Evolutionary conservation across 2,888 invertebrate genomes (phyloP), one percentile per base, ranked within the genome.

Genomic region (Hermaeophaga mercurialis): DNA sequence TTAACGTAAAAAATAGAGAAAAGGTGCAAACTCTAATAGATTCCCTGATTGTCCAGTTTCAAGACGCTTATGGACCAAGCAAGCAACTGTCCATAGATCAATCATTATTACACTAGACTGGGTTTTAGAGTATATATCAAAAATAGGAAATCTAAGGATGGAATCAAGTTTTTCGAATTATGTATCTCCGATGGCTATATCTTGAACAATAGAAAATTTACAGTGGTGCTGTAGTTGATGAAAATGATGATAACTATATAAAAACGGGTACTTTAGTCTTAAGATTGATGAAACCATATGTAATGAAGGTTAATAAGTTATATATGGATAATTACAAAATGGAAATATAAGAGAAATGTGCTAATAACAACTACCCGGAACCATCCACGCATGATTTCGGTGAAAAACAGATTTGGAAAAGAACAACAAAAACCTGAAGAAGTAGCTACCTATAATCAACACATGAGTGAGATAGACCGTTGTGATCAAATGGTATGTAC

Each of bases 161-260:
- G n/a, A n/a, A n/a, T n/a, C 43, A 55, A 55, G 31, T 55, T 55
- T 18, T 49, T 44, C 22, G 48, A 44, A 31, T 31, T 55, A 38
- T 43, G 48, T 18, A 55, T 49, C 22, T 49, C 45, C 8, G 55
- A 55, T 49, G 49, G 48, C 12, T 55, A 49, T n/a, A n/a, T n/a
- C n/a, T n/a, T n/a, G n/a, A n/a, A n/a, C n/a, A n/a, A n/a, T n/a
- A n/a, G n/a, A n/a, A n/a, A n/a, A 49, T 55, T 44, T 49, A 49
- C 44, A 55, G 49, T 49, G 49, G 49, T 28, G 31, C 34, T 18
- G 18, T 34, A 12, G 38, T 15, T 45, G 28, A 34, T 33, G 26
- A 19, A 17, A 36, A 15, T 41, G 44, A 24, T 28, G 26, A 17
- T 33, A 33, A 11, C n/a, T n/a, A n/a, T 14, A 44, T 17, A 17